These are phyloP conservation scores for Synergus itoensis DNA, from an alignment of 2,888 invertebrate species.

Conservation along the genomic window DNA sequence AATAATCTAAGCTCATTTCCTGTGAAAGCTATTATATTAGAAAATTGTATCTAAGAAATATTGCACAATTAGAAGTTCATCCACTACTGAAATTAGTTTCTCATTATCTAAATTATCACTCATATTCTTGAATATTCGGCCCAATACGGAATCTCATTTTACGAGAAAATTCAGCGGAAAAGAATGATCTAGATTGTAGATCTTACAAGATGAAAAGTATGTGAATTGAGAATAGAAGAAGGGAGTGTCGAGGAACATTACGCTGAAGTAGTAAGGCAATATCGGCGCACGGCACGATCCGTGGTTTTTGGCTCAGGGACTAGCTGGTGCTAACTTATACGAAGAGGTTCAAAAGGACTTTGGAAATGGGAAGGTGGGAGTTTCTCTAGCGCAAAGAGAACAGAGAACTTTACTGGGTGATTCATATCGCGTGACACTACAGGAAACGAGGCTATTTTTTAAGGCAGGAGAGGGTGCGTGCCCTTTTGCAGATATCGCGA, in stretches of 20 bases:
- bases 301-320: slow-evolving; percentile 18
- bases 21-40: background rate
- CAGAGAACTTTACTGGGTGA: slow-evolving; percentile 34
- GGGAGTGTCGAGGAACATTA: slow-evolving; percentile 23
- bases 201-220: slow-evolving; percentile 9
- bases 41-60: background rate
- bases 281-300: background rate
- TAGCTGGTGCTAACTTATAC: slow-evolving; percentile 39
- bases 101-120: too few relatives aligned
- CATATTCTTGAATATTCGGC: background rate
- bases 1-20: background rate
- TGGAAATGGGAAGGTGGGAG: slow-evolving; percentile 29
- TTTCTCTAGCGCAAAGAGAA: slow-evolving; percentile 24
- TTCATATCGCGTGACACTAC: slow-evolving; percentile 35
- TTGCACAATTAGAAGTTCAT: background rate
- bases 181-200: slow-evolving; percentile 6
- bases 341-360: slow-evolving; percentile 27
- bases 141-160: background rate
- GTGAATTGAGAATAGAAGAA: slow-evolving; percentile 11
- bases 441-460: slow-evolving; percentile 34
- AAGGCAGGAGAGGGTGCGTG: slow-evolving; percentile 11
- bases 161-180: background rate
- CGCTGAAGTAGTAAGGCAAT: slow-evolving; percentile 29
- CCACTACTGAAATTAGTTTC: background rate
- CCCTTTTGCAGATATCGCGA: slow-evolving; percentile 18